Percentiles rank a stretch among this genome's conserved stretches.
phyloP scores from a whole-genome alignment of 1,140 invertebrate genomes.

The Temnothorax curvispinosus region DNA sequence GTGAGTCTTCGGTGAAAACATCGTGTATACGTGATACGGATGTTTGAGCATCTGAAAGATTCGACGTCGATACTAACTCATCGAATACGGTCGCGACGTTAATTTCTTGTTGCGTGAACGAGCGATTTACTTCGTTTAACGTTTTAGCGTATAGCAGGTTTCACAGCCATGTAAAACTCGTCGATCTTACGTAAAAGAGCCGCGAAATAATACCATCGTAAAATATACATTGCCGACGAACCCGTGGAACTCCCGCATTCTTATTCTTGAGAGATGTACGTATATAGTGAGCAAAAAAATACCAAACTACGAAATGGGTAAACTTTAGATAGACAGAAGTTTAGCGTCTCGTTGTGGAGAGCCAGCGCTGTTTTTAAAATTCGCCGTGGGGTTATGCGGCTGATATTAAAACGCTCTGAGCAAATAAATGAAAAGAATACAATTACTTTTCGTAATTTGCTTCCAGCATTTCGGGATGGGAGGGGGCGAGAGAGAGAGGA shows the following conservation, averaged over 20 bases:
- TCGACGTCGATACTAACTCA: conserved; percentile 13
- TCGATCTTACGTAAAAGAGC: conserved; percentile 1
- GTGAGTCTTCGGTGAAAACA: conserved; percentile 12
- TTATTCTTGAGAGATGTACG: background rate
- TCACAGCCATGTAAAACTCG: background rate
- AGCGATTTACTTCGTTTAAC: background rate
- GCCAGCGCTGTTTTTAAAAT: conserved; percentile 1
- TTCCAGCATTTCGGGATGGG: background rate
- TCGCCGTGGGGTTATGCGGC: background rate
- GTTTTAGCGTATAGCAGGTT: background rate
- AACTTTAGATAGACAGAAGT: conserved; percentile 33
- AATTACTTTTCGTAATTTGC: conserved; percentile 16
- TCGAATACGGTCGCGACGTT: background rate
- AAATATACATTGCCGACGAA: conserved; percentile 12
- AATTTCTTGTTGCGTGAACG: background rate
- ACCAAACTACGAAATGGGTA: conserved; percentile 1
- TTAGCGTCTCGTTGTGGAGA: conserved; percentile 23
- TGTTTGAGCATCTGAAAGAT: conserved; percentile 5
- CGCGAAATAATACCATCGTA: conserved; percentile 6
- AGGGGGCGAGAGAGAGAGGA: background rate
- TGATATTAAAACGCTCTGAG: background rate
- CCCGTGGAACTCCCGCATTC: background rate
- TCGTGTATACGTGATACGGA: conserved; percentile 3
- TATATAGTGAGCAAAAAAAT: background rate
- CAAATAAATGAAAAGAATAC: conserved; percentile 36